Base-by-base conservation (phyloP, 2,888 invertebrate genomes). In the Saturnia japonica region DNA sequence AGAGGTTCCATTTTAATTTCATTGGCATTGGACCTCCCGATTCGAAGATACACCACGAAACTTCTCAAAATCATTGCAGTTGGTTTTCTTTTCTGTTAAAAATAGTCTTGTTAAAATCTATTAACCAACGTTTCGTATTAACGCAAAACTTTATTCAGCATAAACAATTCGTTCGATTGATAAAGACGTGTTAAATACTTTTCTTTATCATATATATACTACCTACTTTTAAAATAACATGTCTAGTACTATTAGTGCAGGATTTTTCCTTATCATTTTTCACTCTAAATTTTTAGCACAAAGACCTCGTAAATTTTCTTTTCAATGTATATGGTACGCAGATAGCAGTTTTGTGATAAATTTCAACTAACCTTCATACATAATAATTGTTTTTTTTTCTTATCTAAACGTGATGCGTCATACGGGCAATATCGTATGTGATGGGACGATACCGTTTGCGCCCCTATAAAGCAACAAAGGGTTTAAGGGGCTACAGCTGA, bases 341-440 rank as follows among this genome's bases (percentile, higher is more conserved):
- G 76, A 76, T 75, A 76, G 74, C 68, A 25, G 43, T 54, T 69
- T 34, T 11, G 54, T 25, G 77, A 78, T 78, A 74, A 71, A 68
- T 71, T 76, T 77, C 72, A 75, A 74, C 71, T 75, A 75, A 76
- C 74, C 77, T 76, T 75, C 74, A 75, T 75, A 74, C 73, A 71
- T 74, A 77, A 77, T 82, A 81, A 82, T 84, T 84, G 78, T 80
- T 78, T 81, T 70, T n/a, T 71, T 68, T 68, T 84, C 78, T 60
- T 60, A 83, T 85, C 82, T 79, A 72, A 74, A 68, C 69, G 72
- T 70, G 47, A 40, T 68, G 72, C 74, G 72, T 71, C 76, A 82
- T 85, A 78, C 78, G 85, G 85, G 85, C 69, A 54, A 64, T 85
- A 85, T 85, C 84, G 47, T 67, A 71, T 71, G 80, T 78, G 72